Percentiles rank a stretch among this genome's conserved stretches.
Evolutionary conservation across 2,888 invertebrate genomes (phyloP).

Genomic region (Zhengitettix transpicula): DNA sequence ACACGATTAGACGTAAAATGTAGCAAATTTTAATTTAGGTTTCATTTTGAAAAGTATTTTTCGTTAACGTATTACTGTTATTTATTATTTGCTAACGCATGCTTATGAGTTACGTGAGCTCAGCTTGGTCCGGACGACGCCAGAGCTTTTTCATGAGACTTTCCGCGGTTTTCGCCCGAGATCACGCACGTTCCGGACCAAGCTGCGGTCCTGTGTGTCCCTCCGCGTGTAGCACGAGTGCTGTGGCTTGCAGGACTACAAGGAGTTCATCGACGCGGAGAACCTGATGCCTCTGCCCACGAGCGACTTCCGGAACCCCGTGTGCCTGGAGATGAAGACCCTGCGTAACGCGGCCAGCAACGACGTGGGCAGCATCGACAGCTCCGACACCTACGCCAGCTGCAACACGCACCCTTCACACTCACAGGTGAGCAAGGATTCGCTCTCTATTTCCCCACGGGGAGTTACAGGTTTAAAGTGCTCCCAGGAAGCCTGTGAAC

Average conservation of each 20-base stretch:
- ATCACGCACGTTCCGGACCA: neutral
- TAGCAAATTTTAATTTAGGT: no score
- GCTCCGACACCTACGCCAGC: constrained; percentile 90
- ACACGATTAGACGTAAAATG: no score
- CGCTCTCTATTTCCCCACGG: no score
- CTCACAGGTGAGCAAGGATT: constrained; percentile 44
- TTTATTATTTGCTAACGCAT: no score
- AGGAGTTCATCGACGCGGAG: constrained; percentile 82
- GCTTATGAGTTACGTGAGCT: no score
- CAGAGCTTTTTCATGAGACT: no score
- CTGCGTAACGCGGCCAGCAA: constrained; percentile 28
- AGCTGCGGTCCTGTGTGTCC: neutral
- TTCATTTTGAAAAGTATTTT: no score
- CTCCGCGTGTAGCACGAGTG: neutral
- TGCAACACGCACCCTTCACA: constrained; percentile 91
- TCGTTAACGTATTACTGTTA: no score
- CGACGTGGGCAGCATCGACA: constrained; percentile 37
- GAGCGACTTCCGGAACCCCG: constrained; percentile 66
- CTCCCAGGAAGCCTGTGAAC: no score
- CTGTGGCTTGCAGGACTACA: constrained; percentile 53
- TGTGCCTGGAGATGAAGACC: constrained; percentile 64
- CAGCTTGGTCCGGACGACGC: no score
- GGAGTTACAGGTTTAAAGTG: no score
- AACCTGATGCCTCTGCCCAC: constrained; percentile 73
- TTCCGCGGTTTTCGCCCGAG: neutral